Base-by-base conservation (phyloP, 1,140 invertebrate genomes). In the Elymnias hypermnestra region DNA sequence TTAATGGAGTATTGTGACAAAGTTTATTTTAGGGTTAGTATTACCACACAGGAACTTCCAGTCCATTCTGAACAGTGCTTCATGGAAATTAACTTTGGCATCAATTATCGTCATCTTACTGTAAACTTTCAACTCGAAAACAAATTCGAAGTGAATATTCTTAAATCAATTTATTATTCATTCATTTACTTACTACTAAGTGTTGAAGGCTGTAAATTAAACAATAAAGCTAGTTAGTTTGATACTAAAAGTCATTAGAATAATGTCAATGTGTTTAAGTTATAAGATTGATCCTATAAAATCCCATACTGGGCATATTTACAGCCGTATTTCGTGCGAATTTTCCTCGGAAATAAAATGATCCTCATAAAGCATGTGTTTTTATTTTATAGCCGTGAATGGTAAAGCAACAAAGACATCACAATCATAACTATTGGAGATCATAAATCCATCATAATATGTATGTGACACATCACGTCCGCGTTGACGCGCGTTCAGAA, bases 381-480 rank as follows among this genome's bases (percentile, higher is more conserved):
- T 47, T 29, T 42, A 33, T 43, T 48, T 48, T 54, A 43, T 31
- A 42, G 12, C 22, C 10, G 35, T 38, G 25, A 43, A 42, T 41
- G 44, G n/a, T 23, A 41, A 45, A 44, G 43, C 52, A 55, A 68
- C 52, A 62, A 63, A 66, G 63, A 59, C 65, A 66, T 73, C 37
- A 60, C 43, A 56, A 53, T 57, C 55, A 55, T 62, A 57, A 55
- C 64, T 57, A 65, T 74, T 43, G 55, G 45, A 43, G 15, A 43
- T 36, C 58, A 63, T 67, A 72, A 65, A 72, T 72, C 62, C 54
- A 72, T 74, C 58, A 71, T 49, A 39, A 40, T 36, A 53, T 35
- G 35, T 50, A 54, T 65, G 66, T 51, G 63, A 64, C 62, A 59
- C 65, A 56, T 72, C 66, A 72, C 69, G 63, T 75, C 59, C 57